Percentiles rank a stretch among this genome's conserved stretches.
phyloP scores from a whole-genome alignment of 2,113 vertebrate species.

The Dinomys branickii region DNA sequence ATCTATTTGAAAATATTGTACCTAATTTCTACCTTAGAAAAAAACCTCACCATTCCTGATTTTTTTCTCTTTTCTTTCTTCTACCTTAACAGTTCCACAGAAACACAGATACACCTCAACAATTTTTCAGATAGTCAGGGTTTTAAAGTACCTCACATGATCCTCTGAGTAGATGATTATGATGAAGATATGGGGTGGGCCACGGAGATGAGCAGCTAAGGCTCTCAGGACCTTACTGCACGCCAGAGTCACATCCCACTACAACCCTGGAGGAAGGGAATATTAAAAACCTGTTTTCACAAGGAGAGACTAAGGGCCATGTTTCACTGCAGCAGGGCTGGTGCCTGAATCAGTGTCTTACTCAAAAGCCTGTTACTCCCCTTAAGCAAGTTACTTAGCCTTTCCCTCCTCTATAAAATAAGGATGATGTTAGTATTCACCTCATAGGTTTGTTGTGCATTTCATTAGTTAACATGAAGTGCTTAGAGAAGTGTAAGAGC shows the following conservation, averaged over 20 bases:
- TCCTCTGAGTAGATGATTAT: background rate
- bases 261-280: background rate
- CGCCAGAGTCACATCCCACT: background rate
- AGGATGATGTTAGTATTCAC: background rate
- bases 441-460: background rate
- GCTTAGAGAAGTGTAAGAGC: background rate
- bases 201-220: too few relatives aligned
- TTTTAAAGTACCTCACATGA: background rate
- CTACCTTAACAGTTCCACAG: background rate
- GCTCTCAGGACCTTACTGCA: background rate
- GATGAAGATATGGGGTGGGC: background rate
- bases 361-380: background rate
- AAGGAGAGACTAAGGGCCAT: background rate
- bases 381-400: background rate
- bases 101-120: background rate
- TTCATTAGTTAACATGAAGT: background rate
- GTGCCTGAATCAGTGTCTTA: background rate
- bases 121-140: background rate
- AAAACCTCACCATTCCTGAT: background rate
- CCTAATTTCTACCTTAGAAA: background rate
- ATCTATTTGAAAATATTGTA: constrained; percentile 11
- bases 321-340: background rate
- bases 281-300: background rate
- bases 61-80: background rate
- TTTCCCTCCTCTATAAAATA: background rate